Evolutionary conservation across 2,888 invertebrate species (phyloP), one percentile per base, ranked within the genome.

Genomic region (Campopleginae sp.): DNA sequence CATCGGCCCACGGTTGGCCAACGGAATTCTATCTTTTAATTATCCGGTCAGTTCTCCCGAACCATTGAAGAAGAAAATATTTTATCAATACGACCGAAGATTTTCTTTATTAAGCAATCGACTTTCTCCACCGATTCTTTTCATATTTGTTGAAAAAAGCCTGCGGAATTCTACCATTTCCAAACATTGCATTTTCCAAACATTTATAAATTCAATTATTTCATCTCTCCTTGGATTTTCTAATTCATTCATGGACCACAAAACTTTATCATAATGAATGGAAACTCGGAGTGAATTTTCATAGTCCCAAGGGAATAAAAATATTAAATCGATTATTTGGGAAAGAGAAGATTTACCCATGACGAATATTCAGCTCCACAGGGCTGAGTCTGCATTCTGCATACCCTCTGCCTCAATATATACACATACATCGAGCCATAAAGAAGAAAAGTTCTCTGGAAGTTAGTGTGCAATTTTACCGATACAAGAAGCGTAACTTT

Each of bases 401-500:
- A 51, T 19, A n/a, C 48, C 23, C 12, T 48, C 54, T 4, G 8
- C 19, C 42, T 8, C 7, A 63, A n/a, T 14, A 70, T 17, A 58
- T 2, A 48, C 48, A 46, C 65, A 72, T 38, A 33, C 38, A 58
- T 42, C n/a, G 27, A 58, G 0, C 27, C 27, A 27, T 27, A 27
- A 27, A 27, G 10, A 58, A 12, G 12, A 58, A 46, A 51, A 33
- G 33, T 38, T 68, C 58, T 38, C 31, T 66, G 19, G 17, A 63
- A 79, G 84, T 72, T 80, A 77, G 44, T 38, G 54, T 42, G 51
- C 48, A 81, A 81, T 81, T 81, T 63, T 51, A 78, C 65, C 78
- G 78, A 70, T 85, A 72, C 76, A 72, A 46, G 76, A 63, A 68
- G 48, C 68, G 74, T 78, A 81, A 85, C 84, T 85, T 85, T 75